phyloP scores from a whole-genome alignment of 64 coral and sea anemone genomes.

The Montipora foliosa region DNA sequence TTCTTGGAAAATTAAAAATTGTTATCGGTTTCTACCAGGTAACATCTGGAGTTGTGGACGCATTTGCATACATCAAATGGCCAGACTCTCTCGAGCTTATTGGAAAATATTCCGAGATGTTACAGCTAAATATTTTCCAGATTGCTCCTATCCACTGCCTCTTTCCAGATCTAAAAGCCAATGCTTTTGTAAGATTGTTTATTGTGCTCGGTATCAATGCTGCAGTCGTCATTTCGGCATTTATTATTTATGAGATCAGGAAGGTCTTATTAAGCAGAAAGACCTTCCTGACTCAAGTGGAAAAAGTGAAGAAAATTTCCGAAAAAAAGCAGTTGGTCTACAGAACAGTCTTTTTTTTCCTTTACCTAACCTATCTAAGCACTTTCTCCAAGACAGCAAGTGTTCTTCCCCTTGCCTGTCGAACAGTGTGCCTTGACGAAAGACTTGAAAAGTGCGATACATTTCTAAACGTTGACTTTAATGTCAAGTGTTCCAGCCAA shows the following conservation, averaged over 20 bases:
- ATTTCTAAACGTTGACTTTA: constrained; percentile 41
- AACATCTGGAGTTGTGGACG: constrained; percentile 11
- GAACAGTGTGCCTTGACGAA: not conserved
- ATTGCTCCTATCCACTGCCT: constrained; percentile 43
- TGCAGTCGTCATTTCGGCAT: not conserved
- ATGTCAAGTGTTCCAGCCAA: not conserved
- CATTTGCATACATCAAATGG: constrained; percentile 44
- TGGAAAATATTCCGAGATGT: constrained; percentile 21
- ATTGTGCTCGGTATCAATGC: constrained; percentile 24
- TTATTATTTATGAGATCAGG: not conserved
- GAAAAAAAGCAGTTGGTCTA: not conserved
- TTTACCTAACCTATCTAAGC: not conserved
- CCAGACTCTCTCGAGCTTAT: constrained; percentile 1
- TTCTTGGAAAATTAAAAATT: constrained; percentile 45
- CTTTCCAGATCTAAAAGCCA: not conserved
- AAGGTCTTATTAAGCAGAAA: not conserved
- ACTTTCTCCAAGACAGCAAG: not conserved
- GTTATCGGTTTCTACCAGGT: constrained; percentile 56
- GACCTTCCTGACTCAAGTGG: not conserved
- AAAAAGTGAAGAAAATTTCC: not conserved
- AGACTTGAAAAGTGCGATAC: not conserved
- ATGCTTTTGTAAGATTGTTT: constrained; percentile 29
- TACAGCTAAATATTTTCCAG: constrained; percentile 44
- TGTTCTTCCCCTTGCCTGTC: not conserved
- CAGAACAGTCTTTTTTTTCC: not conserved